These are phyloP conservation scores for Hydraecia micacea DNA, from an alignment of 2,888 invertebrate genomes.

Conservation along the genomic window DNA sequence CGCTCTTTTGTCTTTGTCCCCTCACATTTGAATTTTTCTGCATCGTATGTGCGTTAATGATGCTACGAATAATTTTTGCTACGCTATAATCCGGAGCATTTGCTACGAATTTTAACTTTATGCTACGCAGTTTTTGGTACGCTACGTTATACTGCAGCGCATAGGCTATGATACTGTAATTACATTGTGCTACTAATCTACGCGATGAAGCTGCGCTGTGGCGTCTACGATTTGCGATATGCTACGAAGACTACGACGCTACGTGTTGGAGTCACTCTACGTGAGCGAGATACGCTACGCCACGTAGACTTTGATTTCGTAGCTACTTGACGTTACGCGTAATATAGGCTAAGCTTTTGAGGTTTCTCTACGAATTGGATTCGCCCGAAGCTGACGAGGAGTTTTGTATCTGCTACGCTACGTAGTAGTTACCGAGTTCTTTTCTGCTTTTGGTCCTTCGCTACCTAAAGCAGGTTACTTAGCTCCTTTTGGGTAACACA, in stretches of 20 bases:
- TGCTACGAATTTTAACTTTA: neutral
- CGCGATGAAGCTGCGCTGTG: too few relatives aligned
- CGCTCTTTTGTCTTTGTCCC: conserved; percentile 41
- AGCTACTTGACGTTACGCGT: neutral
- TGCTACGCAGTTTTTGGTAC: neutral
- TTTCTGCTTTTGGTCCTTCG: neutral
- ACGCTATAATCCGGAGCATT: too few relatives aligned
- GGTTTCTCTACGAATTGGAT: neutral
- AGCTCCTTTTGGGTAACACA: neutral
- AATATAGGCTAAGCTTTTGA: neutral
- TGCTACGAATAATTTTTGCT: neutral
- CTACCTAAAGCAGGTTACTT: neutral
- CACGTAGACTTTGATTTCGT: neutral
- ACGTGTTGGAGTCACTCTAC: neutral
- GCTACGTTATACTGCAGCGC: neutral
- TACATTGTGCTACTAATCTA: too few relatives aligned
- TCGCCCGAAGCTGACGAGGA: neutral
- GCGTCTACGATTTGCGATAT: neutral
- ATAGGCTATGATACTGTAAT: neutral
- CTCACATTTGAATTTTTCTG: conserved; percentile 28
- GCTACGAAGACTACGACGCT: neutral
- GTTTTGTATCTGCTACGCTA: too few relatives aligned
- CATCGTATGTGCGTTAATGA: conserved; percentile 29
- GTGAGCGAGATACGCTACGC: neutral
- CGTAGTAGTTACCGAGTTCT: neutral